Conservation (phyloP, 2,113 vertebrate genomes). For the Siniperca knerii region DNA sequence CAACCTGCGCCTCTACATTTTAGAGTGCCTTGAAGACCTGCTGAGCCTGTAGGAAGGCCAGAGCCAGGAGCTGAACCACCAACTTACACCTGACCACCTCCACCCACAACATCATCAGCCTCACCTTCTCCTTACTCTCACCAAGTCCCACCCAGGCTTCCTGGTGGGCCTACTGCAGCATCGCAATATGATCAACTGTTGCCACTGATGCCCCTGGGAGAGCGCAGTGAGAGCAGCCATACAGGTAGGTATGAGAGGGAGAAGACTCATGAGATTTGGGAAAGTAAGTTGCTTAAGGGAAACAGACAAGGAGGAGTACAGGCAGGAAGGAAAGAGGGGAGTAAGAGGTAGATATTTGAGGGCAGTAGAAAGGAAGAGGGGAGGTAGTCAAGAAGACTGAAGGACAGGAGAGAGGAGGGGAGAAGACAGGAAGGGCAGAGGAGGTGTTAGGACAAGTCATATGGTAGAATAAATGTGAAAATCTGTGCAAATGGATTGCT, state of each 20-base stretch:
- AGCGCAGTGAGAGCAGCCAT: constrained; percentile 21
- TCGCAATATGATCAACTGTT: constrained; percentile 3
- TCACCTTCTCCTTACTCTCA: not conserved
- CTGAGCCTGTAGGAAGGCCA: constrained; percentile 12
- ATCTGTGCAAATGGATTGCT: not conserved
- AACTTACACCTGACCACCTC: not conserved
- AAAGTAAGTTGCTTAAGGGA: not conserved
- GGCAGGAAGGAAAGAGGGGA: not conserved
- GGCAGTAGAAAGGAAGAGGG: not conserved
- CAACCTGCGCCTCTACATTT: not conserved
- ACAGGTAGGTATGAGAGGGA: constrained; percentile 39
- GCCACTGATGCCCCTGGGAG: constrained; percentile 4
- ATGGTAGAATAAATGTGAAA: not conserved
- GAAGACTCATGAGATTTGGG: not conserved
- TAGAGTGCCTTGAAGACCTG: not conserved
- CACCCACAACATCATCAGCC: not conserved
- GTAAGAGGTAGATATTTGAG: not conserved
- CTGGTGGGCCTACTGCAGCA: too few relatives aligned
- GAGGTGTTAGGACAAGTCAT: not conserved
- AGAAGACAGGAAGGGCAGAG: not conserved
- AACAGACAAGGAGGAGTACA: not conserved
- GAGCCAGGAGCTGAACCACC: not conserved
- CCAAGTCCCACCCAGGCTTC: accelerated
- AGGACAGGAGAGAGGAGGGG: not conserved
- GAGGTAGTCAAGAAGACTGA: not conserved